Percentiles rank a stretch among this genome's conserved stretches.
phyloP scores from a whole-genome alignment of 2,888 invertebrate species.

The Drosophila tripunctata region DNA sequence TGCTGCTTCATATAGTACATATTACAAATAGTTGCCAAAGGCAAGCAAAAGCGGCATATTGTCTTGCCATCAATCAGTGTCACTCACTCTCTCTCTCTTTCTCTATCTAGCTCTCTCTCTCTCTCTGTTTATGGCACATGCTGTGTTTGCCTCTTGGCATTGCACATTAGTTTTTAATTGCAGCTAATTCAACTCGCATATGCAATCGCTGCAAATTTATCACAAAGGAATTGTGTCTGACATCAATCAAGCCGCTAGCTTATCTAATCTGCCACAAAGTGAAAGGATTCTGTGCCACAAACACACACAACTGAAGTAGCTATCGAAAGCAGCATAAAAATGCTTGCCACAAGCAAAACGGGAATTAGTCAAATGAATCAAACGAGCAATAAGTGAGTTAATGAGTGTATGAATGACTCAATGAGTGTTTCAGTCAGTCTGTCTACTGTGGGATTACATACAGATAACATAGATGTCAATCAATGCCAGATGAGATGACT shows the following conservation, averaged over 20 bases:
- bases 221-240: conserved; percentile 73
- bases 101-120: not conserved
- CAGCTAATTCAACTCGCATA: conserved; percentile 62
- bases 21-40: conserved; percentile 53
- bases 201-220: conserved; percentile 63
- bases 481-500: no score
- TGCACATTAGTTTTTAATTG: conserved; percentile 72
- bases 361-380: conserved; percentile 38
- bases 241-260: conserved; percentile 47
- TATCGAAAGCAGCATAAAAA: conserved; percentile 25
- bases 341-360: conserved; percentile 15
- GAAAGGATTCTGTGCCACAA: conserved; percentile 42
- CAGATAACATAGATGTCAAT: conserved; percentile 30
- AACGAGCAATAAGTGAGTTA: conserved; percentile 17
- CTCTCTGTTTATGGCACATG: not conserved
- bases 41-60: conserved; percentile 31
- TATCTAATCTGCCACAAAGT: conserved; percentile 67
- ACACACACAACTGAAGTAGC: conserved; percentile 29
- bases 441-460: not conserved
- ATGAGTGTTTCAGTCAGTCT: conserved; percentile 1
- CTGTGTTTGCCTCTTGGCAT: conserved; percentile 5
- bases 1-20: conserved; percentile 37
- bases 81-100: not conserved
- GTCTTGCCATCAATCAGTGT: conserved; percentile 54
- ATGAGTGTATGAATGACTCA: conserved; percentile 3